These are phyloP conservation scores for Metaphire vulgaris DNA, from an alignment of 1,140 invertebrate species.

Conservation along the genomic window DNA sequence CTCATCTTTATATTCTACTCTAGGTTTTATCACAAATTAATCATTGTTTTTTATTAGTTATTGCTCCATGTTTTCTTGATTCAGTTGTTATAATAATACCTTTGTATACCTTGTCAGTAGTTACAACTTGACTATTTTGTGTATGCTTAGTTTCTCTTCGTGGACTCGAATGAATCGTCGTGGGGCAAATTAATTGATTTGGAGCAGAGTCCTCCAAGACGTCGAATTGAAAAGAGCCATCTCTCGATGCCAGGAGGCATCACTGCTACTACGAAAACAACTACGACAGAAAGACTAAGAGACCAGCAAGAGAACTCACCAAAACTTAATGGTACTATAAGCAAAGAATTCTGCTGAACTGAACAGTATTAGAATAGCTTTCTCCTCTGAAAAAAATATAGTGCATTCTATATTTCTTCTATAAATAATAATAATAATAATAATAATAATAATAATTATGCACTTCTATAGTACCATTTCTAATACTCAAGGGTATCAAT, in stretches of 20 bases:
- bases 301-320: conserved; percentile 27
- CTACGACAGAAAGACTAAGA: conserved; percentile 42
- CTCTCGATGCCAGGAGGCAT: conserved; percentile 48
- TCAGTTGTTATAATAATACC: too few species aligned
- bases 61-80: too few species aligned
- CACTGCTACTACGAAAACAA: conserved; percentile 49
- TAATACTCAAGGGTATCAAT: too few species aligned
- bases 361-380: too few species aligned
- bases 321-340: conserved; percentile 12
- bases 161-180: conserved; percentile 57
- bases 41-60: too few species aligned
- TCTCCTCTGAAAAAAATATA: too few species aligned
- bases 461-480: too few species aligned
- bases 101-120: too few species aligned
- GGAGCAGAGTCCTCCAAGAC: conserved; percentile 29
- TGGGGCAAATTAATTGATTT: conserved; percentile 18
- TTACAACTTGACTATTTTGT: too few species aligned
- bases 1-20: too few species aligned
- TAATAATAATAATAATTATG: neutral
- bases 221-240: conserved; percentile 47
- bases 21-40: too few species aligned
- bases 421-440: neutral
- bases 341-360: too few species aligned
- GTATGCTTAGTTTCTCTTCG: conserved; percentile 71
- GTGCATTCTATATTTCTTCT: neutral